Conservation (phyloP, 2,113 vertebrate species). For the Ceyx margarethae region DNA sequence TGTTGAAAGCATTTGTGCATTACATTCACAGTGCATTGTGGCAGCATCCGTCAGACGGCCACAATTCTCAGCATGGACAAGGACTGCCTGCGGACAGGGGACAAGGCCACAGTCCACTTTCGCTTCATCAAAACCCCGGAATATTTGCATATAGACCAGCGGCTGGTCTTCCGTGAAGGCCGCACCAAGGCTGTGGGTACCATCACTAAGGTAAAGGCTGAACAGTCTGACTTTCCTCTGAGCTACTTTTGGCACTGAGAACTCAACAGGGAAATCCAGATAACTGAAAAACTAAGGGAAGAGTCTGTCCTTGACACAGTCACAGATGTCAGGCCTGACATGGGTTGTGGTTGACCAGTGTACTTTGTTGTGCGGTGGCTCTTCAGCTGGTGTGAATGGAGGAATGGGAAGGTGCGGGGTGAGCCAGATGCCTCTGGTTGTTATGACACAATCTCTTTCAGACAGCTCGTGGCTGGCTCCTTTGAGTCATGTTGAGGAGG, state of each 20-base stretch:
- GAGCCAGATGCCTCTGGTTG: background rate
- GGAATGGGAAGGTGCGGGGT: background rate
- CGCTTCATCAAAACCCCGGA: slow-evolving; percentile 99
- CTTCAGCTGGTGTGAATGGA: background rate
- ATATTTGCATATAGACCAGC: slow-evolving; percentile 94
- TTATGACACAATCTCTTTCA: background rate
- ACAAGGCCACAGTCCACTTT: slow-evolving; percentile 97
- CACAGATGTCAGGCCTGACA: background rate
- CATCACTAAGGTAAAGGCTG: slow-evolving; percentile 89
- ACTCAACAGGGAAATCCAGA: background rate
- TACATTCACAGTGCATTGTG: slow-evolving; percentile 87
- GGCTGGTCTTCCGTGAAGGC: slow-evolving; percentile 96
- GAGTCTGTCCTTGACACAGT: background rate
- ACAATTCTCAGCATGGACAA: slow-evolving; percentile 98
- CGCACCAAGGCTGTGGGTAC: slow-evolving; percentile 98
- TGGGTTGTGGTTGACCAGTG: background rate
- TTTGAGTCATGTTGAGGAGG: background rate
- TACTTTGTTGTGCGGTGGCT: background rate
- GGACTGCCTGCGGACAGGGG: slow-evolving; percentile 93
- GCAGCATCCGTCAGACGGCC: slow-evolving; percentile 96
- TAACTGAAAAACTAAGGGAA: background rate
- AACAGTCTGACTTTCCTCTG: background rate
- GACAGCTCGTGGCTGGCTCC: background rate
- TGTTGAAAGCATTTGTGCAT: background rate
- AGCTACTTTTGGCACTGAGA: background rate